Evolutionary conservation across 2,113 vertebrate species (phyloP).

Genomic region (Noctilio leporinus): DNA sequence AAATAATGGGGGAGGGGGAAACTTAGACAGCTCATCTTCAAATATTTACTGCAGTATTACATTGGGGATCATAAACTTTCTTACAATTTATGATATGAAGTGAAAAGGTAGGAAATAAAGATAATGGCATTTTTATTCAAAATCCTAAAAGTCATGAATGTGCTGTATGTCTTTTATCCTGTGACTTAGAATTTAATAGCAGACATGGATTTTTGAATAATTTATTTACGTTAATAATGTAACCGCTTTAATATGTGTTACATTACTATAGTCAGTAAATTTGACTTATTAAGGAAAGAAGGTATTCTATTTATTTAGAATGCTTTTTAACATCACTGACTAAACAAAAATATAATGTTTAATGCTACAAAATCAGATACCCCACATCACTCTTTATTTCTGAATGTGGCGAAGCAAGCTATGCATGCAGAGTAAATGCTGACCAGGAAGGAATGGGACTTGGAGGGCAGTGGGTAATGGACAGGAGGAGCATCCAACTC

Average conservation of each 20-base stretch:
- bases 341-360: not conserved
- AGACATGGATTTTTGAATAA: not conserved
- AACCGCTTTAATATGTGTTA: not conserved
- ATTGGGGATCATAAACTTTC: not conserved
- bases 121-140: not conserved
- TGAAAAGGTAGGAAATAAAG: not conserved
- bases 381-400: not conserved
- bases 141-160: not conserved
- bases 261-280: not conserved
- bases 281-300: not conserved
- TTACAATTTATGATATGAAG: not conserved
- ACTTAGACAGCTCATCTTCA: not conserved
- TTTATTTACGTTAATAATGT: not conserved
- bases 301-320: not conserved
- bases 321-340: not conserved
- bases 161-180: not conserved
- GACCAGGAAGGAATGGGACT: not conserved
- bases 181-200: not conserved
- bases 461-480: rapidly evolving
- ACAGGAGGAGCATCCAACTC: rapidly evolving
- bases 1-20: not conserved
- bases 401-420: not conserved
- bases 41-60: not conserved
- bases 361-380: not conserved
- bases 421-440: not conserved